phyloP scores from a whole-genome alignment of 2,113 vertebrate genomes.

The Chloroceryle aenea region DNA sequence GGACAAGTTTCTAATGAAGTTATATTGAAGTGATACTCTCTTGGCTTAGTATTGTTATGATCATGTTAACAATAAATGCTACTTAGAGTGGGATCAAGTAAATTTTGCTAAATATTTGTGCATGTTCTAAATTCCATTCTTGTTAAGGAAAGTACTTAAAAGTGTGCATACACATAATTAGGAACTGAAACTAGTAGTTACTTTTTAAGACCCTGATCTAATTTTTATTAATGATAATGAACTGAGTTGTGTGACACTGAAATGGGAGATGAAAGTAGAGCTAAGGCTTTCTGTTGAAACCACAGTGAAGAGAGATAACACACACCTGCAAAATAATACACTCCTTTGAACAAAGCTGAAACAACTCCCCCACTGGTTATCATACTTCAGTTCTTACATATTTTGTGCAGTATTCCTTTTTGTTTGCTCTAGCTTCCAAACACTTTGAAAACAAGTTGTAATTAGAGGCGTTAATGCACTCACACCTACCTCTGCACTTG shows the following conservation, averaged over 20 bases:
- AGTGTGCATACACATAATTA: neutral
- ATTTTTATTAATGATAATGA: neutral
- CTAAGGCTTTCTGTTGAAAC: neutral
- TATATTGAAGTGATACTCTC: neutral
- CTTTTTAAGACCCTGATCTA: neutral
- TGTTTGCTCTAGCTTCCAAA: neutral
- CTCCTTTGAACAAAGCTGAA: neutral
- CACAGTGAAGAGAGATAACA: neutral
- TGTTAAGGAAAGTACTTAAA: neutral
- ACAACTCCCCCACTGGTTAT: neutral
- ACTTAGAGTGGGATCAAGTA: neutral
- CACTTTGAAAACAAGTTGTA: neutral
- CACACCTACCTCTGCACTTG: constrained; percentile 85
- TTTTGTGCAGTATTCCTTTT: neutral
- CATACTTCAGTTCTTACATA: neutral
- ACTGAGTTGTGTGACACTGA: neutral
- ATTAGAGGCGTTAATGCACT: neutral
- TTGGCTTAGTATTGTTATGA: neutral
- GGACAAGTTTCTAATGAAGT: neutral
- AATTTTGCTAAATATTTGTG: neutral
- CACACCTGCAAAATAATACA: neutral
- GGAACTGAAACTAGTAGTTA: neutral
- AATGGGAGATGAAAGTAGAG: neutral
- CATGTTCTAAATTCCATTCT: neutral
- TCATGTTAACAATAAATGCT: neutral